phyloP scores from a whole-genome alignment of 2,797 vertebrate genomes.

The Pempheris klunzingeri region DNA sequence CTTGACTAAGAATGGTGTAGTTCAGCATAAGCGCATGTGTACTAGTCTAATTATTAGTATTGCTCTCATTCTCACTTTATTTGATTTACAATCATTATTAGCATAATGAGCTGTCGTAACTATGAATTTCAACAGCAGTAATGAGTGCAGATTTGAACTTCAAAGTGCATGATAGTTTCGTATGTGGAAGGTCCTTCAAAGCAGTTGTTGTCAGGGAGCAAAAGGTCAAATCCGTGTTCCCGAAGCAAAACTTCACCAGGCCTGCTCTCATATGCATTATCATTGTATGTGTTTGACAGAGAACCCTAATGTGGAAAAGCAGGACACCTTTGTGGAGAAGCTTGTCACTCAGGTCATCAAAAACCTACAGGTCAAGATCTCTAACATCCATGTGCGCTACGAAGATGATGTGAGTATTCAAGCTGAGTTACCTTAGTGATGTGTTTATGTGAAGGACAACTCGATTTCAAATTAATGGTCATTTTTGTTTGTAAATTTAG shows the following conservation, averaged over 20 bases:
- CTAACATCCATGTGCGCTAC: slow-evolving; percentile 96
- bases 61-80: background rate
- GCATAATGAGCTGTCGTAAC: no score
- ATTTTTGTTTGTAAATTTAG: background rate
- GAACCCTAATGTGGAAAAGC: slow-evolving; percentile 89
- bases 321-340: slow-evolving; percentile 97
- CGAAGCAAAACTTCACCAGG: background rate
- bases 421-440: background rate
- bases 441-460: background rate
- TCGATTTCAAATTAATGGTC: background rate
- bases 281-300: slow-evolving; percentile 81
- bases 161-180: background rate
- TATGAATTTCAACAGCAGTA: background rate
- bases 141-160: background rate
- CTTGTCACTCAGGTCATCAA: slow-evolving; percentile 98
- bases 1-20: background rate
- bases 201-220: background rate
- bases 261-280: background rate
- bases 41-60: background rate
- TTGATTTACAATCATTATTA: background rate
- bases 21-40: background rate
- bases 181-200: background rate
- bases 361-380: slow-evolving; percentile 98
- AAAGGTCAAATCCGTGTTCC: background rate
- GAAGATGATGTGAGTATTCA: slow-evolving; percentile 95